Percentiles rank a stretch among this genome's conserved stretches.
These are phyloP conservation scores for Diorhabda elongata DNA, from an alignment of 1,140 invertebrate species.

Conservation along the genomic window DNA sequence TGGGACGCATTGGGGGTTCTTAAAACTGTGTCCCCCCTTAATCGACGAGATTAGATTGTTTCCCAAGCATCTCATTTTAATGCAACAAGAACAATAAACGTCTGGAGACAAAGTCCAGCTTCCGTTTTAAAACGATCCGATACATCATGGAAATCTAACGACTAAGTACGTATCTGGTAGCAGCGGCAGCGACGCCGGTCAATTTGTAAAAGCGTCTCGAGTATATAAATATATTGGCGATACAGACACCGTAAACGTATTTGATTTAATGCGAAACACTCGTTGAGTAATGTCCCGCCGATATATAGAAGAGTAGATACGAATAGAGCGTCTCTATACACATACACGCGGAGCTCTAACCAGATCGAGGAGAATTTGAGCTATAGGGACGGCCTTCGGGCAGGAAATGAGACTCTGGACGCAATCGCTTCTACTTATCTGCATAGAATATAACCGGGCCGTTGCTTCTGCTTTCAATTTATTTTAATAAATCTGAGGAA, in stretches of 20 bases:
- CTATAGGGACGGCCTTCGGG: conserved; percentile 21
- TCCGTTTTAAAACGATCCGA: no score
- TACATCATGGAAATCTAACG: neutral
- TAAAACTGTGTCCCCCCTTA: no score
- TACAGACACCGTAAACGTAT: conserved; percentile 8
- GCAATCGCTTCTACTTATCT: conserved; percentile 37
- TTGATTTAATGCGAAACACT: conserved; percentile 25
- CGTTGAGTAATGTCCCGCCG: conserved; percentile 26
- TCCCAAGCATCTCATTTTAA: no score
- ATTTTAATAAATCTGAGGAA: conserved; percentile 33
- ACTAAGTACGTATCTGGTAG: neutral
- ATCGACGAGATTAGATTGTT: no score
- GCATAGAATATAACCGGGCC: conserved; percentile 36
- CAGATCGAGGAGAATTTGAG: conserved; percentile 14
- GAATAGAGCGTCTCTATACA: conserved; percentile 21
- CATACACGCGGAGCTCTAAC: conserved; percentile 5
- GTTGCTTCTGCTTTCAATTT: conserved; percentile 33
- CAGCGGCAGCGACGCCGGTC: neutral
- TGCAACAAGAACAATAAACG: no score
- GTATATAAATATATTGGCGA: no score
- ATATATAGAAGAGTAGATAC: conserved; percentile 17
- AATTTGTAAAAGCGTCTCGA: neutral
- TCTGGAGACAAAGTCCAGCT: no score
- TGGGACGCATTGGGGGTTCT: no score
- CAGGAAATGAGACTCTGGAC: conserved; percentile 38